Conservation (phyloP, 1,140 invertebrate genomes). For the Microplitis demolitor region DNA sequence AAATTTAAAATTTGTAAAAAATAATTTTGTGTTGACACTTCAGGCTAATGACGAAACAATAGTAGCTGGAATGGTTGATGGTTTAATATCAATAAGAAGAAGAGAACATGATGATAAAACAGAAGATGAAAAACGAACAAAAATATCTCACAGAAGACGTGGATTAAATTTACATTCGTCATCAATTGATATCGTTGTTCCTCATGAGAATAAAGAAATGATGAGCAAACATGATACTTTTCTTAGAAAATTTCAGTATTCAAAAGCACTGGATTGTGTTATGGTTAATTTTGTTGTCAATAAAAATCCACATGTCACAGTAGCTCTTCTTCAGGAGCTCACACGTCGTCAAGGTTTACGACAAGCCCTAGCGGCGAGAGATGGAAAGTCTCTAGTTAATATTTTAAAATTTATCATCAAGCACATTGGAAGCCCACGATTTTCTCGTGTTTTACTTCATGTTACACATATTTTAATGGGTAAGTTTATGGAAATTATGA, state of each 20-base stretch:
- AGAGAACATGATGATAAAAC: constrained; percentile 66
- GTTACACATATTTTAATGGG: constrained; percentile 75
- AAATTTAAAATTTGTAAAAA: constrained; percentile 44
- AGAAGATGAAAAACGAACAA: constrained; percentile 59
- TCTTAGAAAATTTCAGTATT: constrained; percentile 81
- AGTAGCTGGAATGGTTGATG: constrained; percentile 91
- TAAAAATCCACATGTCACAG: constrained; percentile 76
- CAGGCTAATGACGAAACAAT: constrained; percentile 82
- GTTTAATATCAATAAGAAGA: constrained; percentile 83
- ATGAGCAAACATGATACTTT: constrained; percentile 70
- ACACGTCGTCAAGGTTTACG: constrained; percentile 75
- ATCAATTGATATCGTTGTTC: constrained; percentile 64
- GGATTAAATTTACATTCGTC: constrained; percentile 59
- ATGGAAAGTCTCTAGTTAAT: constrained; percentile 68
- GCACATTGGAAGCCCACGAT: constrained; percentile 76
- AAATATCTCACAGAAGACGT: constrained; percentile 60
- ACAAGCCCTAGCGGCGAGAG: constrained; percentile 72
- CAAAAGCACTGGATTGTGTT: constrained; percentile 78
- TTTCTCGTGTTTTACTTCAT: constrained; percentile 74
- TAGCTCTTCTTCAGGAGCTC: constrained; percentile 83
- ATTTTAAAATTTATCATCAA: constrained; percentile 80
- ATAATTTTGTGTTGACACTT: neutral
- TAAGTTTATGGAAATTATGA: constrained; percentile 41
- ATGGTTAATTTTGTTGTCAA: constrained; percentile 66
- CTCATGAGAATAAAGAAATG: constrained; percentile 56